Percentiles rank a stretch among this genome's conserved stretches.
Conservation (phyloP, 37 sponge, comb jelly and placozoan species). For the Agelas oroides region DNA sequence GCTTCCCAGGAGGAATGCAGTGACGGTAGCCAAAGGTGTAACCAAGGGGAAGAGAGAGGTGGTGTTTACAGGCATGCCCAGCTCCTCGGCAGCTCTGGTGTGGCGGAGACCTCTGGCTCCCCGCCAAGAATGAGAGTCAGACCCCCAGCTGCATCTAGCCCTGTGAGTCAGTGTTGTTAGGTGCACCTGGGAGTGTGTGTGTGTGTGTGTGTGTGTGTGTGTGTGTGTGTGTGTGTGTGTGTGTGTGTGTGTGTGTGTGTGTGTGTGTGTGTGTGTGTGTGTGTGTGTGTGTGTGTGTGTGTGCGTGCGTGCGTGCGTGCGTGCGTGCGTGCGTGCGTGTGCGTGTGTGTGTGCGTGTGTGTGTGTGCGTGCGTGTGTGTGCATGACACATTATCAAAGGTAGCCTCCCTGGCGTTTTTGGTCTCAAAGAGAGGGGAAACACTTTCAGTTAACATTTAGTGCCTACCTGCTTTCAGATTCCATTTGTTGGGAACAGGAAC, state of each 20-base stretch:
- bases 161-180: background rate
- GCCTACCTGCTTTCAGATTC: background rate
- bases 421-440: too few relatives aligned
- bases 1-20: too few relatives aligned
- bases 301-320: slow-evolving; percentile 48
- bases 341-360: too few relatives aligned
- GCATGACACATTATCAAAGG: too few relatives aligned
- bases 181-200: slow-evolving; percentile 20
- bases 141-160: slow-evolving; percentile 19
- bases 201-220: slow-evolving; percentile 33
- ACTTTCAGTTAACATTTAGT: background rate
- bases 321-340: slow-evolving; percentile 45
- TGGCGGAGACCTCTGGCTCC: background rate
- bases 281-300: slow-evolving; percentile 58
- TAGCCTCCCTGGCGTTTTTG: too few relatives aligned
- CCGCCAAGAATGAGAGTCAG: background rate
- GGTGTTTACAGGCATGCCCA: too few relatives aligned
- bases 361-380: too few relatives aligned
- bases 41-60: too few relatives aligned
- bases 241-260: slow-evolving; percentile 57
- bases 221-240: slow-evolving; percentile 55
- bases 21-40: too few relatives aligned
- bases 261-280: slow-evolving; percentile 52
- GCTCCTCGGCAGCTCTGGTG: too few relatives aligned
- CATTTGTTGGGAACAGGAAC: too few relatives aligned